Evolutionary conservation across 2,888 invertebrate species (phyloP).

Genomic region (Baccha elongata): DNA sequence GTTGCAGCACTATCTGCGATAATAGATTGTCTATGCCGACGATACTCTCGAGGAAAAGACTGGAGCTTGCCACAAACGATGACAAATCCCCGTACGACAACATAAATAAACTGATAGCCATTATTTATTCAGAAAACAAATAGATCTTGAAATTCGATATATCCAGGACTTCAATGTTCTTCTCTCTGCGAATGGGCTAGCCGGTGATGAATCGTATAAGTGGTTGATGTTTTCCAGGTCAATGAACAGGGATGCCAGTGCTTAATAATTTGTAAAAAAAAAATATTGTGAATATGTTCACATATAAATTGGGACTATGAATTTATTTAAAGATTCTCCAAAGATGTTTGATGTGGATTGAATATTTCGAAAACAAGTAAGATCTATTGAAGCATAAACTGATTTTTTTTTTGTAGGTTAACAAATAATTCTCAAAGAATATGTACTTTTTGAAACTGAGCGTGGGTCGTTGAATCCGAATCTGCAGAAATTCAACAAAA

Average conservation of each 20-base stretch:
- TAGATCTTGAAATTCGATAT: conserved; percentile 61
- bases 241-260: conserved; percentile 31
- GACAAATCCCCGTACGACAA: conserved; percentile 67
- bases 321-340: too few species aligned
- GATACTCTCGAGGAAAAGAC: conserved; percentile 27
- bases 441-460: too few species aligned
- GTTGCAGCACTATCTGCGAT: conserved; percentile 35
- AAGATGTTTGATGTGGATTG: too few species aligned
- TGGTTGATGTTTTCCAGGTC: conserved; percentile 43
- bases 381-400: too few species aligned
- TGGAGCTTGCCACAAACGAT: conserved; percentile 18
- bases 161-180: conserved; percentile 50
- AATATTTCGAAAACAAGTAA: too few species aligned
- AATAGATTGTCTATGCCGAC: conserved; percentile 38
- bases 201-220: conserved; percentile 8
- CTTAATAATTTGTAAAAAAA: too few species aligned
- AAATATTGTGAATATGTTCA: too few species aligned
- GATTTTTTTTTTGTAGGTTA: too few species aligned
- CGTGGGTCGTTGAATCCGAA: too few species aligned
- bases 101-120: conserved; percentile 43
- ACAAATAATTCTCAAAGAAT: too few species aligned
- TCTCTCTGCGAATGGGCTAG: conserved; percentile 4
- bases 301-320: too few species aligned
- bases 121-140: conserved; percentile 65
- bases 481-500: too few species aligned